Conservation (phyloP, 2,888 invertebrate species). For the Biston stratarius region DNA sequence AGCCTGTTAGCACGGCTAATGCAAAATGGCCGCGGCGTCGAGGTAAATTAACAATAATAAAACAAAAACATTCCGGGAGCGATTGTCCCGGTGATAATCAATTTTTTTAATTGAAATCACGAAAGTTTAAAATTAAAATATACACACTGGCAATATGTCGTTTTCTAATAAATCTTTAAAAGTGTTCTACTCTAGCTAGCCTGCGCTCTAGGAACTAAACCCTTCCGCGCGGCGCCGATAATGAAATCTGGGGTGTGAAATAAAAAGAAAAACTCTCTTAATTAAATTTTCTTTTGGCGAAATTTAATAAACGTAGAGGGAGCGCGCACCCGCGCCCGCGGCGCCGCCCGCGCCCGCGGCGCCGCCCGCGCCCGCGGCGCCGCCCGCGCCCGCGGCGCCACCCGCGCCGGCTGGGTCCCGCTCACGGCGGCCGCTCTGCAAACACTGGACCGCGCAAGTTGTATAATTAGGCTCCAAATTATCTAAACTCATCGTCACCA, state of each 20-base stretch:
- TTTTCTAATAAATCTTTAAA: not conserved
- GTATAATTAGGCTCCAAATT: no score
- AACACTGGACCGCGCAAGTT: no score
- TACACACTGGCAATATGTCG: not conserved
- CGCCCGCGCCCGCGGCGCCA: conserved; percentile 20
- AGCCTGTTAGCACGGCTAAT: no score
- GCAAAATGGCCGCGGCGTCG: no score
- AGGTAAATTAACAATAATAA: no score
- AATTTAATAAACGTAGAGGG: conserved; percentile 81
- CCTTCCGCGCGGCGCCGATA: conserved; percentile 80
- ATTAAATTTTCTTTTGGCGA: conserved; percentile 85
- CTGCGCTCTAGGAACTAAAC: conserved; percentile 67
- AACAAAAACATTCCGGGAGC: no score
- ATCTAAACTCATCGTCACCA: no score
- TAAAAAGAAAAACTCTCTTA: conserved; percentile 85
- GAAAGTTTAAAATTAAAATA: no score
- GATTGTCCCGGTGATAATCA: no score
- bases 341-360: not conserved
- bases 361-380: conserved; percentile 24
- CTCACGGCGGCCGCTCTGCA: conserved; percentile 7
- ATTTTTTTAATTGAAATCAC: no score
- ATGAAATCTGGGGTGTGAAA: conserved; percentile 85
- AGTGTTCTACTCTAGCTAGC: conserved; percentile 49
- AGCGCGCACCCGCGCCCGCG: conserved; percentile 30
- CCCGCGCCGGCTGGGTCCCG: conserved; percentile 26